A percentile compares a stretch with the other conserved stretches of the same genome.
Conservation (phyloP, 2,797 vertebrate species). For the Xenentodon cancila region DNA sequence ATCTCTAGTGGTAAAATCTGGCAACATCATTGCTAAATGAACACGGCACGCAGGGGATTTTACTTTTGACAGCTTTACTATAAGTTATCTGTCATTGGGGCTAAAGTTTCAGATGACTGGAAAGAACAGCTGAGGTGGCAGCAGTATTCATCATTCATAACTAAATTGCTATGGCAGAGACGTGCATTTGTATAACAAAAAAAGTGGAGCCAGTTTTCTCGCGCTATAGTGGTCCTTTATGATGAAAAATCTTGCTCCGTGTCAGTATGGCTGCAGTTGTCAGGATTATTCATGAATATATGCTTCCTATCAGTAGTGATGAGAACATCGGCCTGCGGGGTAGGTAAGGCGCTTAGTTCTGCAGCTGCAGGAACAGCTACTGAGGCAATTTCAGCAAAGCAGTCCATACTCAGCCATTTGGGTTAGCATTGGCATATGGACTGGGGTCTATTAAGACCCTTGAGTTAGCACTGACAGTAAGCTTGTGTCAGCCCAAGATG, state of each 20-base stretch:
- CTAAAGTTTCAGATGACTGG: conserved; percentile 10
- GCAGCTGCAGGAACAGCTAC: conserved; percentile 30
- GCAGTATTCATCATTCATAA: too few species aligned
- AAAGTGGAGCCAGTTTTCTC: conserved; percentile 13
- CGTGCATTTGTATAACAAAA: too few species aligned
- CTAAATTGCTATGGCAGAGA: too few species aligned
- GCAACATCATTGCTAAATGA: conserved; percentile 17
- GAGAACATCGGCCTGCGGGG: conserved; percentile 37
- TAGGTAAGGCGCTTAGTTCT: conserved; percentile 59
- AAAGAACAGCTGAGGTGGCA: too few species aligned
- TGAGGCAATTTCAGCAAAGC: conserved; percentile 38
- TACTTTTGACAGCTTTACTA: conserved; percentile 2
- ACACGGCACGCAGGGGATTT: conserved; percentile 25
- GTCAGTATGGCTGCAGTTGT: conserved; percentile 33
- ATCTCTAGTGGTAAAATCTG: conserved; percentile 4
- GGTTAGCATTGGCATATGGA: conserved; percentile 67
- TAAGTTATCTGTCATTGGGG: conserved; percentile 9
- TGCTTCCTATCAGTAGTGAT: conserved; percentile 30
- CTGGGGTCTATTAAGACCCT: conserved; percentile 60
- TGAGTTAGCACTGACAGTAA: conserved; percentile 52
- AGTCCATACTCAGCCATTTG: conserved; percentile 31
- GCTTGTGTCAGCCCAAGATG: conserved; percentile 49
- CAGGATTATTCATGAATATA: conserved; percentile 43
- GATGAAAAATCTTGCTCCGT: conserved; percentile 10
- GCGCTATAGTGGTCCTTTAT: conserved; percentile 1